These are phyloP conservation scores for Lithophane ornitopus DNA, from an alignment of 2,888 invertebrate species.

Conservation along the genomic window DNA sequence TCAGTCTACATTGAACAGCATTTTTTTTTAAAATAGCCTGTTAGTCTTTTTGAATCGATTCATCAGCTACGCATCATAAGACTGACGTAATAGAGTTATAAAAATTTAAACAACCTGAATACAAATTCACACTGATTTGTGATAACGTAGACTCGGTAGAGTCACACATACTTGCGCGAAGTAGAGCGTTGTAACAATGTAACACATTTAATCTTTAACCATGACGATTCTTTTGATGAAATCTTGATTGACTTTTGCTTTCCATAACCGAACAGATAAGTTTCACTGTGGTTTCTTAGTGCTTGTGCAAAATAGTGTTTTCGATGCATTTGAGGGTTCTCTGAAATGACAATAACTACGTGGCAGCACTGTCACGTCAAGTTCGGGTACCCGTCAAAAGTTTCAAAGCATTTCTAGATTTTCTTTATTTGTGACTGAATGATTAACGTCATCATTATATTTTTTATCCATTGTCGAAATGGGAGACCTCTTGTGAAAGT, in stretches of 20 bases:
- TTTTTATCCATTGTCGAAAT: too few relatives aligned
- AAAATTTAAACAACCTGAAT: conserved; percentile 28
- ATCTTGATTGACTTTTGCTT: conserved; percentile 59
- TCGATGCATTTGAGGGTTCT: not conserved
- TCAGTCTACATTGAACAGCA: not conserved
- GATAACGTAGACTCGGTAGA: conserved; percentile 30
- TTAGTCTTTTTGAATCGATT: not conserved
- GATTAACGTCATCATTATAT: too few relatives aligned
- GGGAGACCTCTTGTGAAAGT: too few relatives aligned
- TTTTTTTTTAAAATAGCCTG: not conserved
- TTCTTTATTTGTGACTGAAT: too few relatives aligned
- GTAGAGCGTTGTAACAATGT: conserved; percentile 71
- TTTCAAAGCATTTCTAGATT: too few relatives aligned
- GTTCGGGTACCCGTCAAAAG: too few relatives aligned
- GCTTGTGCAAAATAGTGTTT: not conserved
- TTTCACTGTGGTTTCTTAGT: conserved; percentile 1
- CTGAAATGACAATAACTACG: too few relatives aligned
- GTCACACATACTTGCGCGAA: conserved; percentile 52
- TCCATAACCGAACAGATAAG: conserved; percentile 12
- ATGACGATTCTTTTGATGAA: conserved; percentile 72
- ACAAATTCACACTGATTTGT: conserved; percentile 21
- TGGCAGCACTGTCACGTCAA: too few relatives aligned
- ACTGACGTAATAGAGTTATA: conserved; percentile 19
- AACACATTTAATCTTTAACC: conserved; percentile 70
- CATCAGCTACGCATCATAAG: conserved; percentile 8